phyloP scores from a whole-genome alignment of 2,113 vertebrate genomes.

The Actinemys pallida region DNA sequence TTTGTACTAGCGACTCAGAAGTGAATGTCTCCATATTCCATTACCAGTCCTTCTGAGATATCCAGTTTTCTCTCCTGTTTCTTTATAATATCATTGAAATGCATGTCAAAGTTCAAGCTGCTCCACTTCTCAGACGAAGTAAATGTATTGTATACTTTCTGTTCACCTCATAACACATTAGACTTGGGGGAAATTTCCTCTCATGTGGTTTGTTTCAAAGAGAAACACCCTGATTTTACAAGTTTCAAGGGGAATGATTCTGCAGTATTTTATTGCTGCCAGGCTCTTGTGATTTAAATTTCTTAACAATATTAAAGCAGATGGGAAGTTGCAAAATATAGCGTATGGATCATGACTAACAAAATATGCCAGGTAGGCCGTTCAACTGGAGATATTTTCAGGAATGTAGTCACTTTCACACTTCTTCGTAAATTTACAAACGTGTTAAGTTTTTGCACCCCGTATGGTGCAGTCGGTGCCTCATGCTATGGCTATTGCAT shows the following conservation, averaged over 20 bases:
- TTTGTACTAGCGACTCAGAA: background rate
- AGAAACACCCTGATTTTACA: background rate
- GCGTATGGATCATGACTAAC: constrained; percentile 72
- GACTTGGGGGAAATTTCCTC: background rate
- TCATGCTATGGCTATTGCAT: constrained; percentile 61
- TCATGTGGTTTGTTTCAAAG: background rate
- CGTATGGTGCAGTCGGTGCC: constrained; percentile 58
- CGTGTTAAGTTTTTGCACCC: constrained; percentile 61
- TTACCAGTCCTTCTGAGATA: background rate
- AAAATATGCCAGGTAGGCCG: constrained; percentile 72
- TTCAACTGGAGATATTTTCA: constrained; percentile 73
- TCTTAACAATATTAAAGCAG: constrained; percentile 58
- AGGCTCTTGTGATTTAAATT: constrained; percentile 1
- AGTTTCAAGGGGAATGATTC: background rate
- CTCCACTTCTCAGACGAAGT: background rate
- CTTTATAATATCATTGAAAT: background rate
- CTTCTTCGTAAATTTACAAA: constrained; percentile 68
- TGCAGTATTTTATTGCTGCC: constrained; percentile 38
- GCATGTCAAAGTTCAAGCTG: background rate
- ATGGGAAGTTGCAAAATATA: constrained; percentile 68
- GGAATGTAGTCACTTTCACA: constrained; percentile 74
- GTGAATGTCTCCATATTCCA: background rate
- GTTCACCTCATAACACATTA: background rate
- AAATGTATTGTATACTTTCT: fast-evolving
- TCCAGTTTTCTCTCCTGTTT: background rate